Evolutionary conservation across 2,888 invertebrate genomes (phyloP).

Genomic region (Watsonalla cultraria): DNA sequence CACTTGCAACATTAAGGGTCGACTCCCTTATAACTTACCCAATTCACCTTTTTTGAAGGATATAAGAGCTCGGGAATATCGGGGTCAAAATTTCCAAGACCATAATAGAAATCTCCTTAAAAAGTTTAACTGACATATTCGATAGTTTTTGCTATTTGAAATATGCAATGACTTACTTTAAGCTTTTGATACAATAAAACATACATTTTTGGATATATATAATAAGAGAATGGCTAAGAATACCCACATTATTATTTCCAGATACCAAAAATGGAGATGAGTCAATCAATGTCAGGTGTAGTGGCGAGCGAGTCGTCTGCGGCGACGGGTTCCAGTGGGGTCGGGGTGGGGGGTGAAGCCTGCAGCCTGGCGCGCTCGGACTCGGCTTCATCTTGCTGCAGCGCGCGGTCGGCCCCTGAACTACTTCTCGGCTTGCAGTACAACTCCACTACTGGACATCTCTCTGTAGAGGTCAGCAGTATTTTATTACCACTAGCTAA

Average conservation of each 20-base stretch:
- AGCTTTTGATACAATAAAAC: too few relatives aligned
- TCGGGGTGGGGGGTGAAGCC: conserved; percentile 42
- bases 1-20: too few relatives aligned
- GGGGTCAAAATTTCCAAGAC: too few relatives aligned
- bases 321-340: conserved; percentile 36
- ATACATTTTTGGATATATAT: too few relatives aligned
- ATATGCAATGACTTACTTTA: too few relatives aligned
- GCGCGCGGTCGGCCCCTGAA: conserved; percentile 93
- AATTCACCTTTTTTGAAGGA: too few relatives aligned
- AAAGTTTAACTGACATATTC: too few relatives aligned
- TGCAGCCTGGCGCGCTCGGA: conserved; percentile 93
- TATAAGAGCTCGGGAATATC: too few relatives aligned
- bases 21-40: too few relatives aligned
- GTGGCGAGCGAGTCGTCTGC: conserved; percentile 60
- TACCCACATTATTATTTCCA: conserved; percentile 15
- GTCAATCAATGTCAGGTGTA: conserved; percentile 51
- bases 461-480: conserved; percentile 88
- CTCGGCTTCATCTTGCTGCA: conserved; percentile 95
- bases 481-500: neutral
- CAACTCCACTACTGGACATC: conserved; percentile 94
- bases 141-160: too few relatives aligned
- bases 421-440: conserved; percentile 95
- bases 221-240: too few relatives aligned
- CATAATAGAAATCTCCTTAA: too few relatives aligned
- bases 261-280: conserved; percentile 61